phyloP scores from a whole-genome alignment of 2,113 vertebrate species.

The Sakesphorus luctuosus region DNA sequence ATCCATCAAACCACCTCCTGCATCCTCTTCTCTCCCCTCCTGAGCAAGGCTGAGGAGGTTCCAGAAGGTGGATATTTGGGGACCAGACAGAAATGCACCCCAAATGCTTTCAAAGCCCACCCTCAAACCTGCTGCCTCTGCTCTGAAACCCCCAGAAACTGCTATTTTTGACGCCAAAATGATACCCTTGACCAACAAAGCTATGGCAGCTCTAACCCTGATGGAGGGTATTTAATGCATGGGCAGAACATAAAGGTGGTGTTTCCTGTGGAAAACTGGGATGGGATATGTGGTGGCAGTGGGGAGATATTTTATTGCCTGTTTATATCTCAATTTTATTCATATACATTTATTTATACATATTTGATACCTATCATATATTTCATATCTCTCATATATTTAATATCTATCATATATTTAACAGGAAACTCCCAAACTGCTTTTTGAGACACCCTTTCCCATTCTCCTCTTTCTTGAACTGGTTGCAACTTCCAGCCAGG shows the following conservation, averaged over 20 bases:
- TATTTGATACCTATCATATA: neutral
- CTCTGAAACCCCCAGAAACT: neutral
- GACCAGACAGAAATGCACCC: neutral
- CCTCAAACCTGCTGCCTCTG: neutral
- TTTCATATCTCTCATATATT: too few species aligned
- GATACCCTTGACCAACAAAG: neutral
- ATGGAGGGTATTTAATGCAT: neutral
- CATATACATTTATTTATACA: neutral
- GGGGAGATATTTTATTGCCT: neutral
- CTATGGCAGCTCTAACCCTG: rapidly evolving
- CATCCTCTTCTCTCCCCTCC: too few species aligned
- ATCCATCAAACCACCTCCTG: too few species aligned
- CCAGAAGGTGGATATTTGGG: neutral
- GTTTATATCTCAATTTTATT: neutral
- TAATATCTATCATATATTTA: neutral
- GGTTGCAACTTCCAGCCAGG: neutral
- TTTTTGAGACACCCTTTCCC: neutral
- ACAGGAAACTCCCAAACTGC: neutral
- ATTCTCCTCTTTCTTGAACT: neutral
- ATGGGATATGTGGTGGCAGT: neutral
- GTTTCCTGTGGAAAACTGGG: neutral
- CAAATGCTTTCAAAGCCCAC: neutral
- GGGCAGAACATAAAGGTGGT: neutral
- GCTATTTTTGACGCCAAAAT: neutral
- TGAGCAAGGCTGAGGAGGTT: neutral